Conservation (phyloP, 1,140 invertebrate species). For the Brachionus asplanchnoidis region DNA sequence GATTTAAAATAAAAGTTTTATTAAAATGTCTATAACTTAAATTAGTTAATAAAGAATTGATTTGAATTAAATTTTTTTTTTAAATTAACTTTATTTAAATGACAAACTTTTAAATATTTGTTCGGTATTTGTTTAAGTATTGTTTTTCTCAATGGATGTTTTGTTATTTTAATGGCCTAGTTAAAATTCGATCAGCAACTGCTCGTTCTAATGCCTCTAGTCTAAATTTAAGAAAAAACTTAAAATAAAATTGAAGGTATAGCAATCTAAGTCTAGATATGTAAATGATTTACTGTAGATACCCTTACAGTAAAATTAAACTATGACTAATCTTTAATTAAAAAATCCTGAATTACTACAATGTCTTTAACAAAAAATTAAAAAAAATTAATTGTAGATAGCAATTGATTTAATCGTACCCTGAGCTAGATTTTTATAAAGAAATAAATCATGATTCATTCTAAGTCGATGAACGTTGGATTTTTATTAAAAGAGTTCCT, state of each 20-base stretch:
- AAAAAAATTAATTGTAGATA: neutral
- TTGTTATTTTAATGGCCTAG: neutral
- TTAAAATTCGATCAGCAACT: neutral
- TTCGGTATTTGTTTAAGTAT: neutral
- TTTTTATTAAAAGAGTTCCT: neutral
- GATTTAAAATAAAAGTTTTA: too few species aligned
- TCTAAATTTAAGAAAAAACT: neutral
- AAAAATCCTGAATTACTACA: neutral
- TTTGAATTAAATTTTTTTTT: too few species aligned
- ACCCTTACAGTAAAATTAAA: neutral
- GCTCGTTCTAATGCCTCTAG: neutral
- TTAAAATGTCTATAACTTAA: too few species aligned
- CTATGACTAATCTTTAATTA: neutral
- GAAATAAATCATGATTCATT: neutral
- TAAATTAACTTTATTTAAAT: neutral
- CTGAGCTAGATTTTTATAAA: neutral
- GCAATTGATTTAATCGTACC: neutral
- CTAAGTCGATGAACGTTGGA: neutral
- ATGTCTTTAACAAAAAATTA: neutral
- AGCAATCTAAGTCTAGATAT: neutral
- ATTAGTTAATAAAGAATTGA: too few species aligned
- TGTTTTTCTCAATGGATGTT: neutral
- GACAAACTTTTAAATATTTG: neutral
- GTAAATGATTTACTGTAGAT: neutral
- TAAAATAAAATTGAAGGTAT: neutral